Evolutionary conservation across 2,797 vertebrate species (phyloP).

Genomic region (Paramormyrops hopkinsi): DNA sequence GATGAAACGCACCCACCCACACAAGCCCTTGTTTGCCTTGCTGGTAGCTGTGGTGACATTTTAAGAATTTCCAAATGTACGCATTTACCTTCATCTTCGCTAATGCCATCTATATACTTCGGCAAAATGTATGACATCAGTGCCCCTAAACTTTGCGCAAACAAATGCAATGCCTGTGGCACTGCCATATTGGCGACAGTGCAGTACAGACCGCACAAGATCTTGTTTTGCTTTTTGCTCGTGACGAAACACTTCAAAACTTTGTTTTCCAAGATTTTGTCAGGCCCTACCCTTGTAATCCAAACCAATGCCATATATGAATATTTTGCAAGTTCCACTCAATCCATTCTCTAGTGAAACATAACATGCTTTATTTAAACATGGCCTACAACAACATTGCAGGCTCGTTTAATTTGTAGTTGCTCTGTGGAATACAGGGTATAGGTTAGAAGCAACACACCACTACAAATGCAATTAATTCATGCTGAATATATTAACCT

Average conservation of each 20-base stretch:
- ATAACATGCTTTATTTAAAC: neutral
- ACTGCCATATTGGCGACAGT: neutral
- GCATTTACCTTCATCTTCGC: neutral
- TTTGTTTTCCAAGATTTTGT: neutral
- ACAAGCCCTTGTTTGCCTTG: neutral
- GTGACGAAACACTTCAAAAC: neutral
- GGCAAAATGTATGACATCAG: neutral
- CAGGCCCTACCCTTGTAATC: neutral
- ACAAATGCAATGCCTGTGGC: neutral
- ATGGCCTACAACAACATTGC: neutral
- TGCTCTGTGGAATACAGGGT: neutral
- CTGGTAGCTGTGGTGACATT: neutral
- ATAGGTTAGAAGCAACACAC: neutral
- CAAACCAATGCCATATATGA: neutral
- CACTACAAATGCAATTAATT: slow-evolving; percentile 1
- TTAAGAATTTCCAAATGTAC: neutral
- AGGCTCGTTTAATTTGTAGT: neutral
- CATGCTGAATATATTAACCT: neutral
- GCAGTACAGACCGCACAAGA: neutral
- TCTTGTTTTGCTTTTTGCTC: neutral
- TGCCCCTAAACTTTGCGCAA: neutral
- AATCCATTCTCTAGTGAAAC: neutral
- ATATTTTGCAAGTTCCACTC: neutral
- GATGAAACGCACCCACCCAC: no score
- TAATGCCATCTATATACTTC: no score